Evolutionary conservation across 2,113 vertebrate species (phyloP).

Genomic region (Pelmatolapia mariae): DNA sequence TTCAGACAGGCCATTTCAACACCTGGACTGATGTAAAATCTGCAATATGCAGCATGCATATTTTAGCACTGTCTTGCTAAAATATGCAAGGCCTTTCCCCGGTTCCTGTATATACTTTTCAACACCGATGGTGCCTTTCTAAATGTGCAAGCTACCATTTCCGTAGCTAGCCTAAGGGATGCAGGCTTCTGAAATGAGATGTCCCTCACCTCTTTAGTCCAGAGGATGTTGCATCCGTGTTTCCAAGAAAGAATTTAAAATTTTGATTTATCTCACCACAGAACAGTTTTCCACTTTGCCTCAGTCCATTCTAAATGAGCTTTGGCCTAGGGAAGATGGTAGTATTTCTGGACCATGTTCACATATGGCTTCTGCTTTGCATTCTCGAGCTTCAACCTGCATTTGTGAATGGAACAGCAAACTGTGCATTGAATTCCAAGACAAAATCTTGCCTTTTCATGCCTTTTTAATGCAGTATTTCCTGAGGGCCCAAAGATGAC

Average conservation of each 20-base stretch:
- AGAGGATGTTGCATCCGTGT: neutral
- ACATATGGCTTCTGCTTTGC: neutral
- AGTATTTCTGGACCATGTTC: neutral
- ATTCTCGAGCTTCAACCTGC: neutral
- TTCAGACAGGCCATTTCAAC: neutral
- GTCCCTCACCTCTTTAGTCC: neutral
- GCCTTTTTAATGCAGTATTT: neutral
- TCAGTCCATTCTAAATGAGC: neutral
- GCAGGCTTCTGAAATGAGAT: neutral
- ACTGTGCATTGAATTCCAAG: neutral
- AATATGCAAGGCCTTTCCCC: neutral
- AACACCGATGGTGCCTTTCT: neutral
- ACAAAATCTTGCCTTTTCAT: neutral
- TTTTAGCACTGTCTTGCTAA: neutral
- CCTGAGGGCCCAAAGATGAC: neutral
- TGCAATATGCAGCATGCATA: neutral
- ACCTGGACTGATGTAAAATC: neutral
- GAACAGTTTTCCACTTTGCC: neutral
- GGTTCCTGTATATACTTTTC: neutral
- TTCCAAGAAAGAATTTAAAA: neutral
- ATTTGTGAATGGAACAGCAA: neutral
- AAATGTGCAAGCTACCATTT: neutral
- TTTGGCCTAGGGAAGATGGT: neutral
- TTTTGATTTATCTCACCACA: neutral
- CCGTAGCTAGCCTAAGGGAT: neutral